Evolutionary conservation across 2,888 invertebrate genomes (phyloP).

Genomic region (Agrochola lychnidis): DNA sequence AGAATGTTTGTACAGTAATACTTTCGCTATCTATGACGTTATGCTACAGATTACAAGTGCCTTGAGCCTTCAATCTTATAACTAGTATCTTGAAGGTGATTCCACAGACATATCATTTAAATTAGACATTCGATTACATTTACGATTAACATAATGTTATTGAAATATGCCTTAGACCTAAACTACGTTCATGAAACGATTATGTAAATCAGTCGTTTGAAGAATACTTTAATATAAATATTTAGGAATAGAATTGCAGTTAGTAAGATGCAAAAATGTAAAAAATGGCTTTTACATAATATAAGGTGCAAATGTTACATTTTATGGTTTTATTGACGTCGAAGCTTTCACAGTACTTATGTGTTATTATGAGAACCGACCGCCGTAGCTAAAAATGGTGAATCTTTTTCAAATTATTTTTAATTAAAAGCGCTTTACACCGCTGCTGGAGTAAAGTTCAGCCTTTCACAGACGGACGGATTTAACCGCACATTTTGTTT

Average conservation of each 20-base stretch:
- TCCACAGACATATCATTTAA: constrained; percentile 52
- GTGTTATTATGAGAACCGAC: constrained; percentile 40
- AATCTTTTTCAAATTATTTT: constrained; percentile 63
- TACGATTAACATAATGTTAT: constrained; percentile 70
- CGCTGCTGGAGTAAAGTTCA: constrained; percentile 68
- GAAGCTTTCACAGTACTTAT: constrained; percentile 10
- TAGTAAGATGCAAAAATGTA: constrained; percentile 35
- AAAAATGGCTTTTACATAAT: constrained; percentile 31
- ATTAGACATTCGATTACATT: constrained; percentile 67
- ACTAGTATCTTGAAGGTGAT: constrained; percentile 32
- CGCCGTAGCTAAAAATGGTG: constrained; percentile 44
- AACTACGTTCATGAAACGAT: constrained; percentile 79
- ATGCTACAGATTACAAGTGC: constrained; percentile 42
- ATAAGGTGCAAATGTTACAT: constrained; percentile 25
- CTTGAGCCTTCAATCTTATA: constrained; percentile 48
- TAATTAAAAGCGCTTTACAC: constrained; percentile 68
- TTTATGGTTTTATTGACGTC: constrained; percentile 13
- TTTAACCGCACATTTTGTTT: constrained; percentile 73
- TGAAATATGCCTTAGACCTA: constrained; percentile 77
- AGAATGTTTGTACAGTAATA: neutral
- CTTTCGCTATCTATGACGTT: constrained; percentile 28
- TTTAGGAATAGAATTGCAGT: constrained; percentile 54
- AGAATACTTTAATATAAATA: constrained; percentile 78
- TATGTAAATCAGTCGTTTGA: constrained; percentile 87
- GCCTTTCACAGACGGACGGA: constrained; percentile 80